phyloP scores from a whole-genome alignment of 2,888 invertebrate genomes.

The Archaeoteleia sp. region DNA sequence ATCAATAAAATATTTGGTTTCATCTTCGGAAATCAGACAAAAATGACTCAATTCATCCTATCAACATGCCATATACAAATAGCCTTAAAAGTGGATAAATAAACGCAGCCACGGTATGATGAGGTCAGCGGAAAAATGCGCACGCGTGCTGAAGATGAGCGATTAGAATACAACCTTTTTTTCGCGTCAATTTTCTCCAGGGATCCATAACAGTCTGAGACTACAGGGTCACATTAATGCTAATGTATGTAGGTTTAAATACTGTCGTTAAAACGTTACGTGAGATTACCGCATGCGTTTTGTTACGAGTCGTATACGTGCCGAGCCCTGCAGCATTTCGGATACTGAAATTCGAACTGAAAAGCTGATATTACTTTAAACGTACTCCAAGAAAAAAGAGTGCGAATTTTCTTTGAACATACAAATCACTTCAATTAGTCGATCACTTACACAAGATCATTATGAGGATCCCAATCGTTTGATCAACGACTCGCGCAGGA shows the following conservation, averaged over 20 bases:
- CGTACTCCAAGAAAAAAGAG: constrained; percentile 2
- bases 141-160: constrained; percentile 20
- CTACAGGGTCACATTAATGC: constrained; percentile 41
- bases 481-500: too few relatives aligned
- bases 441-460: too few relatives aligned
- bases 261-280: constrained; percentile 55
- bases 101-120: constrained; percentile 1
- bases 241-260: constrained; percentile 57
- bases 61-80: too few relatives aligned
- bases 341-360: constrained; percentile 1
- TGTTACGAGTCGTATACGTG: constrained; percentile 31
- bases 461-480: too few relatives aligned
- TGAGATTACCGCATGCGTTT: constrained; percentile 42
- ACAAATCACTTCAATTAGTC: too few relatives aligned
- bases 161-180: constrained; percentile 14
- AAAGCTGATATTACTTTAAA: constrained; percentile 13
- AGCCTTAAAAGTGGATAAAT: too few relatives aligned
- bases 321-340: constrained; percentile 12
- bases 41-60: too few relatives aligned
- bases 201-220: constrained; percentile 22
- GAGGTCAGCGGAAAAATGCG: constrained; percentile 30
- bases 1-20: too few relatives aligned
- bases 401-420: too few relatives aligned
- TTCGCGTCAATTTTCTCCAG: constrained; percentile 27
- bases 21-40: too few relatives aligned